Evolutionary conservation across 1,140 invertebrate species (phyloP).

Genomic region (Macrobrachium rosenbergii): DNA sequence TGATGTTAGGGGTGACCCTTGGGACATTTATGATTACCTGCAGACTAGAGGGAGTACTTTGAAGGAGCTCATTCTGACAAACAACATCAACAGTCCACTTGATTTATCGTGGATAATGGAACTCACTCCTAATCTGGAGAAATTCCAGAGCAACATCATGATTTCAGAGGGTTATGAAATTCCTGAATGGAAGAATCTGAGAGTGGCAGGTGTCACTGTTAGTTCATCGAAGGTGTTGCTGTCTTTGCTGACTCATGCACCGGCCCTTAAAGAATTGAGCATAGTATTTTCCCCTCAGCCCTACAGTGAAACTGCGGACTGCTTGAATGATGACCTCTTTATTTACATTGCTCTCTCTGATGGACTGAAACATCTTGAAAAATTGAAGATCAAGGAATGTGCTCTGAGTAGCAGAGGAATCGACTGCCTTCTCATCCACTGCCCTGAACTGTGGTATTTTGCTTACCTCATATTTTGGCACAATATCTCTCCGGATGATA

Average conservation of each 20-base stretch:
- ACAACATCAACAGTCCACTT: background rate
- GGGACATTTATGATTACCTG: background rate
- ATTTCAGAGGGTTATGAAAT: background rate
- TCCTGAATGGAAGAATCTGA: background rate
- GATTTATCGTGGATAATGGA: constrained; percentile 6
- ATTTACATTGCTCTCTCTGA: background rate
- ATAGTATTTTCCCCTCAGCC: background rate
- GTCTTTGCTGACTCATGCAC: background rate
- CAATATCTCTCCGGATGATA: background rate
- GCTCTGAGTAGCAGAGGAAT: background rate
- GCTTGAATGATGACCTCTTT: background rate
- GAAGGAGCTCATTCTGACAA: constrained; percentile 4
- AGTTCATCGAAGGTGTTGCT: background rate
- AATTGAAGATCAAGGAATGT: constrained; percentile 12
- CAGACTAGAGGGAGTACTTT: background rate
- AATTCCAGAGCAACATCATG: background rate
- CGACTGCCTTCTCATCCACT: background rate
- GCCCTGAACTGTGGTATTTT: background rate
- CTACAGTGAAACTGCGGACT: background rate
- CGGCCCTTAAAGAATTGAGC: background rate
- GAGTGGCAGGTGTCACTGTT: background rate
- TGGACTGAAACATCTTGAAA: background rate
- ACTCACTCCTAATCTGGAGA: background rate
- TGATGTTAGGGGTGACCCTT: background rate
- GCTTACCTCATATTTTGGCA: background rate